Evolutionary conservation across 1,140 invertebrate genomes (phyloP), one percentile per base, ranked within the genome.

Genomic region (Galleria mellonella): DNA sequence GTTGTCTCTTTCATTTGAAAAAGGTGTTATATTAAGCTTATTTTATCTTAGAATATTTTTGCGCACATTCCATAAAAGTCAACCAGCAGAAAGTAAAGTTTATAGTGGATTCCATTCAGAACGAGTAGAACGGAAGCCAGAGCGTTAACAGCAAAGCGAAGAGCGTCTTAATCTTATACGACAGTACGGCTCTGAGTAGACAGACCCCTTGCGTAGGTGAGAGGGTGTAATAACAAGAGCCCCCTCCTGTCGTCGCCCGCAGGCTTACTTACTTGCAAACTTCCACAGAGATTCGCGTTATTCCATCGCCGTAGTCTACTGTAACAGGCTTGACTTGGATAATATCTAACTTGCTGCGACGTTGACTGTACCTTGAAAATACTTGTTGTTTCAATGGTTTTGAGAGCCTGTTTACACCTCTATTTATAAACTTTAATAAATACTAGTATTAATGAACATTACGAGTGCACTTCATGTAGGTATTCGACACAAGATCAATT

Each of bases 151-250:
- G 59, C 58, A 68, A 71, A 72, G 69, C 60, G 62, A 68, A 61
- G 37, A 72, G 68, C 68, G 60, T 79, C 79, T 82, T 82, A 83
- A 83, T 79, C 73, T 82, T 63, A 65, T 61, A 61, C 63, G 71
- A 78, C 74, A 77, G 69, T 66, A 65, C 60, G 55, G 60, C 67
- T 76, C 64, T 45, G 55, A 74, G 66, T 51, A 62, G 65, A 71
- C 17, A 23, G 70, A 67, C 72, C 69, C 72, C 75, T 79, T 76
- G 69, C 75, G 65, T 72, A 76, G 75, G 70, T 74, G 77, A 84
- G 69, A 78, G 77, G 75, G 75, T 78, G 75, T 79, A 82, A 82
- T 79, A 84, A 82, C 77, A 82, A 77, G 69, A 66, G 66, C 54
- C 47, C 53, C 60, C 59, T 45, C 41, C 40, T 40, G 44, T 35